Conservation (phyloP, 2,797 vertebrate species). For the Tapera naevia region DNA sequence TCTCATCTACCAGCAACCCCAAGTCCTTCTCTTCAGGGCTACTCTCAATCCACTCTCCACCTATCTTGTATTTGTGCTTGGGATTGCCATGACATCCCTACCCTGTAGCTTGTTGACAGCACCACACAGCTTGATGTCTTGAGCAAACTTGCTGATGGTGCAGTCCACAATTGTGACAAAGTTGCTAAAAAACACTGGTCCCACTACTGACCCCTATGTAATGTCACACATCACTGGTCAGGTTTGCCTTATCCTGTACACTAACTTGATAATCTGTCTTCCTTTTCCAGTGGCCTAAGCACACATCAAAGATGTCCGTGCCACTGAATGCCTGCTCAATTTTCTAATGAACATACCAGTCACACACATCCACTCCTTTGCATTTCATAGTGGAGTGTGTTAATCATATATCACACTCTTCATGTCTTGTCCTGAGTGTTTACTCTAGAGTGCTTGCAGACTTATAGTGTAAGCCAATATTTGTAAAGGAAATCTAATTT, state of each 20-base stretch:
- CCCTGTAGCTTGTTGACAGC: too few relatives aligned
- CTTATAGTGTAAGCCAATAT: not conserved
- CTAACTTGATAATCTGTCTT: not conserved
- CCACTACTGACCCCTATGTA: too few relatives aligned
- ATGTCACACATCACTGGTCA: too few relatives aligned
- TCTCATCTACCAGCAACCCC: too few relatives aligned
- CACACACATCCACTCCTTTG: not conserved
- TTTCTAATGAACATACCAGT: not conserved
- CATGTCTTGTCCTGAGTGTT: not conserved
- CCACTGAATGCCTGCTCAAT: not conserved
- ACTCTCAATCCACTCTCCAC: too few relatives aligned
- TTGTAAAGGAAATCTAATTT: constrained; percentile 27
- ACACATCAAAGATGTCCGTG: not conserved
- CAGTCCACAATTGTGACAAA: too few relatives aligned
- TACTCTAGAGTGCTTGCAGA: not conserved
- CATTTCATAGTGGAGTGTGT: not conserved
- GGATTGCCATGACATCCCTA: too few relatives aligned
- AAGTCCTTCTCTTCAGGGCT: too few relatives aligned
- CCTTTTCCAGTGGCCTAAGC: not conserved
- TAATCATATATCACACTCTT: not conserved
- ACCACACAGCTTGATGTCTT: too few relatives aligned
- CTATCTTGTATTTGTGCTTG: too few relatives aligned
- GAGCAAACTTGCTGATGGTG: too few relatives aligned
- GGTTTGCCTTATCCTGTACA: not conserved
- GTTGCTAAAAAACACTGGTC: too few relatives aligned